A percentile compares a stretch with the other conserved stretches of the same genome.
Conservation (phyloP, 2,888 invertebrate genomes). For the Synanthedon andrenaeformis region DNA sequence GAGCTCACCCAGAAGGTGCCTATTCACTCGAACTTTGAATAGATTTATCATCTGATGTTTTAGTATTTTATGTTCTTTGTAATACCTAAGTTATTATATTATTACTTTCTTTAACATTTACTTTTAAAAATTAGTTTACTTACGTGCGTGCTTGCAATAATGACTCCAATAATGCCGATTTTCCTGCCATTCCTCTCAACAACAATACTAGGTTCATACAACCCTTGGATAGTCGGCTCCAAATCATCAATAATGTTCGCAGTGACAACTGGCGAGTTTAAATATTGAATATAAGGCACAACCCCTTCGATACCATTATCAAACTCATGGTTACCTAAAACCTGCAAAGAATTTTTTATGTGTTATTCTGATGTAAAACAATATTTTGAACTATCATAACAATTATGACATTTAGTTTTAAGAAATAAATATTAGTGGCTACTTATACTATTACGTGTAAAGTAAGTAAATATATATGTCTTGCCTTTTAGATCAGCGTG, state of each 20-base stretch:
- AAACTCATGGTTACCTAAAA: slow-evolving; percentile 89
- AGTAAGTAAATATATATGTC: no score
- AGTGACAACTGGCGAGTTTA: slow-evolving; percentile 77
- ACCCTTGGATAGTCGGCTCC: slow-evolving; percentile 77
- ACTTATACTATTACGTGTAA: no score
- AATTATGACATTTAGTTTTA: background rate
- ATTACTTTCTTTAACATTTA: no score
- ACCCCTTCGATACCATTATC: slow-evolving; percentile 80
- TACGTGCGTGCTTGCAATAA: slow-evolving; percentile 47
- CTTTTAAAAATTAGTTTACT: slow-evolving; percentile 14
- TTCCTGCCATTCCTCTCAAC: slow-evolving; percentile 73
- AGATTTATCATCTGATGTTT: no score
- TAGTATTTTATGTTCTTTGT: no score
- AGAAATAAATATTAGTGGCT: no score
- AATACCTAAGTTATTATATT: no score
- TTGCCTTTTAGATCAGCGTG: no score
- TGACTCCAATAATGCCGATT: slow-evolving; percentile 86
- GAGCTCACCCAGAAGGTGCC: no score
- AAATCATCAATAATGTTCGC: slow-evolving; percentile 79
- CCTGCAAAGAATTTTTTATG: slow-evolving; percentile 55
- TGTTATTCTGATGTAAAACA: background rate
- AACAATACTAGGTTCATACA: slow-evolving; percentile 75
- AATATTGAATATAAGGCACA: slow-evolving; percentile 75
- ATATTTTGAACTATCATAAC: background rate
- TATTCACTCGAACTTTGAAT: no score